Conservation (phyloP, 2,888 invertebrate genomes). For the Pandemis heparana region DNA sequence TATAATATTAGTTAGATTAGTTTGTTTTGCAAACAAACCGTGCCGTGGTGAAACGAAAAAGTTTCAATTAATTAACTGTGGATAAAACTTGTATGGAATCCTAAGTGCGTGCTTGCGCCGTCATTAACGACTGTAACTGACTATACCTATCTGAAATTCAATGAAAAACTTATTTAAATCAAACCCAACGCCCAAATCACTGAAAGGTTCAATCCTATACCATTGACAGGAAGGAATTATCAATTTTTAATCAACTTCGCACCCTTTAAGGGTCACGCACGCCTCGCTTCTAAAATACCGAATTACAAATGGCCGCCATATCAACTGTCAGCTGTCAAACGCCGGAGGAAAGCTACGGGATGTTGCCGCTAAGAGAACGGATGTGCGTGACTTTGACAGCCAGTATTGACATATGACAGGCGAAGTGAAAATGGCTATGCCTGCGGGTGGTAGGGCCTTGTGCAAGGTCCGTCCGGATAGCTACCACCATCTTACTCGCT, state of each 20-base stretch:
- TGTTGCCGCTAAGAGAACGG: neutral
- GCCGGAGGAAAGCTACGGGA: neutral
- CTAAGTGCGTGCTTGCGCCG: too few relatives aligned
- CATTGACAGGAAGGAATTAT: neutral
- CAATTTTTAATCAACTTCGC: neutral
- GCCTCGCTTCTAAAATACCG: neutral
- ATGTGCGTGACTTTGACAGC: neutral
- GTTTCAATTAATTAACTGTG: too few relatives aligned
- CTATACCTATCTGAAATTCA: neutral
- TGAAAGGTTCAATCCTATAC: neutral
- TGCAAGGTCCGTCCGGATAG: too few relatives aligned
- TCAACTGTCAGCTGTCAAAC: neutral
- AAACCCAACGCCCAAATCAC: neutral
- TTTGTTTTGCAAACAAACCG: too few relatives aligned
- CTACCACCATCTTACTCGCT: too few relatives aligned
- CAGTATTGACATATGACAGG: neutral
- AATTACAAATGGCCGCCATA: neutral
- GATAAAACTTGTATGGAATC: too few relatives aligned
- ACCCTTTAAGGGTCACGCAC: neutral
- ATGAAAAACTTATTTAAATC: neutral
- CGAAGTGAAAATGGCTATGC: neutral
- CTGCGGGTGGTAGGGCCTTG: too few relatives aligned
- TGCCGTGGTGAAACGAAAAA: too few relatives aligned
- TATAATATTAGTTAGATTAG: too few relatives aligned
- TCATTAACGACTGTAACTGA: too few relatives aligned